Base-by-base conservation (phyloP, 23 tunicate genomes). In the Oikopleura vanhoeffeni region DNA sequence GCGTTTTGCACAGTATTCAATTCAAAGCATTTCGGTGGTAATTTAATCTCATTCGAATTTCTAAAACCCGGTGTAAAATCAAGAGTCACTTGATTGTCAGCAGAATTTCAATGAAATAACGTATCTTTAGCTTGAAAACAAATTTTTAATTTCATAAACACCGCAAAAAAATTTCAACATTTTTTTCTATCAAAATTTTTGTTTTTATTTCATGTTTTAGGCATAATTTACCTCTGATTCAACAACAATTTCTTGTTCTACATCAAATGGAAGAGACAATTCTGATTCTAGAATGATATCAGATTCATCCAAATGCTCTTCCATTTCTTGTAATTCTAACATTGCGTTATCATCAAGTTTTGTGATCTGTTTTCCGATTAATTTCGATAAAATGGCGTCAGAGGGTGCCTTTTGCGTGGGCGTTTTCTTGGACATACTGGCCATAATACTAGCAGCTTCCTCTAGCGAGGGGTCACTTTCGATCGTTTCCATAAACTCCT, bases 291-390 rank as follows among this genome's bases (percentile, higher is more conserved):
- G 13, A 2, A 71, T 13, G 34, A 24, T 2, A 38, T 71, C 35
- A 38, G 35, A 18, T 2, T 71, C 79, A 38, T 71, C 79, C 27
- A 18, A 33, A 30, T 71, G 36, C 36, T 71, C 34, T 2, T 33
- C 36, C 27, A 71, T 2, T 13, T 18, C 35, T n/a, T n/a, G n/a
- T n/a, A n/a, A n/a, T n/a, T n/a, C n/a, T n/a, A n/a, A n/a, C n/a
- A n/a, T n/a, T n/a, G n/a, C n/a, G 38, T 2, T 71, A 18, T 18
- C 35, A 71, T 24, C 79, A 30, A 18, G 4, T 13, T 71, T 71
- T 71, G 79, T 18, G 32, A 71, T 71, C 38, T 18, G 79, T 38
- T 71, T 71, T 71, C 79, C 79, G 35, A 71, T 71, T 18, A 71
- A 38, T 71, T 71, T 71, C 36, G 34, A 2, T 38, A 71, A 38